Percentiles rank a stretch among this genome's conserved stretches.
Evolutionary conservation across 2,113 vertebrate genomes (phyloP).

Genomic region (Cardinalis cardinalis): DNA sequence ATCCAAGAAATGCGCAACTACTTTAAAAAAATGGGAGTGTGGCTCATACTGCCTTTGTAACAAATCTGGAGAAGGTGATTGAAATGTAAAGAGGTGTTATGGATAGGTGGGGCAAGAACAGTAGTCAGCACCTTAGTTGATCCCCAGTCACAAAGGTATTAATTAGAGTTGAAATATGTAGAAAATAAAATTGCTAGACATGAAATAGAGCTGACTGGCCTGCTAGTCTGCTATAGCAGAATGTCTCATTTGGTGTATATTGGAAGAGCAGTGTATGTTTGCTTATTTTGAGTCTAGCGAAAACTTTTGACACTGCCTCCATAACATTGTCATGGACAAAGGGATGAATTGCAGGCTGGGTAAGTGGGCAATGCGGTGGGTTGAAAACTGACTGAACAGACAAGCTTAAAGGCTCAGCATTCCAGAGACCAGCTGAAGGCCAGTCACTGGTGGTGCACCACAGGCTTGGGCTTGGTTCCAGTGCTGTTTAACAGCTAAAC

Average conservation of each 20-base stretch:
- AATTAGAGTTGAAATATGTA: not conserved
- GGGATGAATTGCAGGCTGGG: not conserved
- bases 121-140: not conserved
- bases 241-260: not conserved
- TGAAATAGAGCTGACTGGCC: not conserved
- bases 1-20: not conserved
- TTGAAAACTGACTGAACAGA: not conserved
- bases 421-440: not conserved
- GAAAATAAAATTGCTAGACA: not conserved
- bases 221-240: not conserved
- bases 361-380: not conserved
- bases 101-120: not conserved
- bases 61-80: not conserved
- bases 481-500: not conserved
- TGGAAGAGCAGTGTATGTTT: not conserved
- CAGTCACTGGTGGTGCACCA: not conserved
- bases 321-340: not conserved
- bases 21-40: not conserved
- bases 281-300: not conserved
- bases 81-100: not conserved
- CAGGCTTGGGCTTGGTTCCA: not conserved
- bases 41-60: not conserved
- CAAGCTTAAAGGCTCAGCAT: not conserved
- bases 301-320: not conserved
- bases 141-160: not conserved